A percentile compares a stretch with the other conserved stretches of the same genome.
phyloP scores from a whole-genome alignment of 2,113 vertebrate genomes.

The Pelusios castaneus region DNA sequence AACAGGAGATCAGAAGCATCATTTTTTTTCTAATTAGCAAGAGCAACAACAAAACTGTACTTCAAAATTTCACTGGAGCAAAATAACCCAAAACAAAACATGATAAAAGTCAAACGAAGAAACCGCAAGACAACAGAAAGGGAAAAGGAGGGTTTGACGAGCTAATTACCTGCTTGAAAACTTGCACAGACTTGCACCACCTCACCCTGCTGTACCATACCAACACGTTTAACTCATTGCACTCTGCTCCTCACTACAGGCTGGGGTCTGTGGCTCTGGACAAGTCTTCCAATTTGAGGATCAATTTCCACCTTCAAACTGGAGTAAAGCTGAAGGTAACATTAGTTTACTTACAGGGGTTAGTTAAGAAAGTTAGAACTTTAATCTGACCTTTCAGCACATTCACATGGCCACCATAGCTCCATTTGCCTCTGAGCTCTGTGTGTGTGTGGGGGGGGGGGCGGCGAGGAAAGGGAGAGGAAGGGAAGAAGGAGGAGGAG shows the following conservation, averaged over 20 bases:
- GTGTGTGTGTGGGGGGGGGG: no score
- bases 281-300: neutral
- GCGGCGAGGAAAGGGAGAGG: no score
- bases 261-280: neutral
- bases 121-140: neutral
- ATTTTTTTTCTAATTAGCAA: neutral
- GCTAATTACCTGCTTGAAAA: neutral
- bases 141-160: neutral
- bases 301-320: neutral
- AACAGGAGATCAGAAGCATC: neutral
- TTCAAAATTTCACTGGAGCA: neutral
- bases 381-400: conserved; percentile 36
- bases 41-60: neutral
- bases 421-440: conserved; percentile 34
- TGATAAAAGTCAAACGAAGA: neutral
- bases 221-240: neutral
- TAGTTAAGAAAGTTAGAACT: conserved; percentile 2
- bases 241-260: neutral
- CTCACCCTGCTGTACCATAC: neutral
- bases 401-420: neutral
- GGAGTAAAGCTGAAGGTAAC: conserved; percentile 26
- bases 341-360: neutral
- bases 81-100: neutral
- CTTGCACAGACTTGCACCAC: neutral
- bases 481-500: no score